Conservation (phyloP, 64 coral and sea anemone species). For the Dendronephthya gigantea region DNA sequence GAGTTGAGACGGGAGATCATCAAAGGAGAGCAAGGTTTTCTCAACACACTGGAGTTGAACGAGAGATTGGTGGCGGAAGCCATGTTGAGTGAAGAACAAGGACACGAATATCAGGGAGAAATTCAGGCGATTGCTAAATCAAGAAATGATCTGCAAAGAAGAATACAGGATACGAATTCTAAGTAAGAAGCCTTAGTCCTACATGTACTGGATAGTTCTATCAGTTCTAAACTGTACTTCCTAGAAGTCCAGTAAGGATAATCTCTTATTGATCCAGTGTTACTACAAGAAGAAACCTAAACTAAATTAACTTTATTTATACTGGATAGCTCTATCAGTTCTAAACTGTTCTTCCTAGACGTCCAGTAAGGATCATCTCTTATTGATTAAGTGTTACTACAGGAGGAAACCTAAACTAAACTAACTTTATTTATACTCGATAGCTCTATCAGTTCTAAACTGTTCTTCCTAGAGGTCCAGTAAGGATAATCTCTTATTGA, state of each 20-base stretch:
- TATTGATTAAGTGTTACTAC: neutral
- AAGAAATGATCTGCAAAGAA: neutral
- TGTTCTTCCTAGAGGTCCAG: no score
- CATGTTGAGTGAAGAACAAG: neutral
- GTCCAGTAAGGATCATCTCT: neutral
- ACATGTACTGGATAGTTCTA: no score
- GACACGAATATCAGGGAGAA: neutral
- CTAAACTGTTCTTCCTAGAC: no score
- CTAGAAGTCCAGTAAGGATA: neutral
- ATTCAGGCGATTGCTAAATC: neutral
- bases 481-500: neutral
- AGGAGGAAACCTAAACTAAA: no score
- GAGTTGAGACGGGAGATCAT: neutral
- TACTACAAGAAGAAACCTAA: no score
- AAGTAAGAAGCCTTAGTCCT: neutral
- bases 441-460: no score
- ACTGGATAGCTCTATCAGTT: no score
- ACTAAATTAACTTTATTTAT: no score
- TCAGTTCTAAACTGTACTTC: no score
- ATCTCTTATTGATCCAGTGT: neutral
- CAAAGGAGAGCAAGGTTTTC: neutral
- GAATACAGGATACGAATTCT: neutral
- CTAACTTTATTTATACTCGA: no score
- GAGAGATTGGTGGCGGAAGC: neutral
- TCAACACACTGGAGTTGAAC: neutral